Evolutionary conservation across 1,140 invertebrate species (phyloP), one percentile per base, ranked within the genome.

Genomic region (Sesamia nonagrioides): DNA sequence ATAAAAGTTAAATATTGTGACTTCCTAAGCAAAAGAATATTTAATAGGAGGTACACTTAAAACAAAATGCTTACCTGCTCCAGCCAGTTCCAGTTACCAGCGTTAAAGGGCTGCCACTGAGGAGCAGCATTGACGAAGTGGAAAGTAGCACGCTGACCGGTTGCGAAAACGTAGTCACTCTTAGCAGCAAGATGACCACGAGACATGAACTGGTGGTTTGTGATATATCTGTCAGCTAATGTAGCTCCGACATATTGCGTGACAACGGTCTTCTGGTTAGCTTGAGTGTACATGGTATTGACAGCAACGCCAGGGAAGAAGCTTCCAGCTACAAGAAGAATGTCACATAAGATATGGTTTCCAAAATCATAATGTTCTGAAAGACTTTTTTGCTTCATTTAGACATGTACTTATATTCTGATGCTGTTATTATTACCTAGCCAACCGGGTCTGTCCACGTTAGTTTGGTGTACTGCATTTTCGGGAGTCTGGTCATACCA

Each of bases 171-270:
- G 50, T 96, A 96, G 86, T 97, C 97, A 54, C 95, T 96, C 86
- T 97, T 97, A 27, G 97, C 96, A 0, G 96, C 93, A n/a, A 97
- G 89, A 82, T 97, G 97, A 37, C 97, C 97, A 52, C 96, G 94
- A 0, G 96, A 94, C 74, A 97, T 84, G 84, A 93, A 95, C 71
- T 93, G 91, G 6, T 42, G 81, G 21, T 33, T 81, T 0, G 89
- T 95, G 0, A 95, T 77, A 61, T 94, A 94, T 77, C 77, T 85
- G 42, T 93, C 83, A 18, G 90, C 91, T 66, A 91, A 75, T 9
- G 77, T 77, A 11, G 82, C 33, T 18, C 93, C 93, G 0, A 95
- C 88, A 6, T 88, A 60, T 0, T 71, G 52, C 0, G 91, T 89
- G 17, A 95, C 89, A 0, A 86, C 81, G 0, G 58, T 18, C 58